Evolutionary conservation across 2,888 invertebrate genomes (phyloP).

Genomic region (Habrosyne pyritoides): DNA sequence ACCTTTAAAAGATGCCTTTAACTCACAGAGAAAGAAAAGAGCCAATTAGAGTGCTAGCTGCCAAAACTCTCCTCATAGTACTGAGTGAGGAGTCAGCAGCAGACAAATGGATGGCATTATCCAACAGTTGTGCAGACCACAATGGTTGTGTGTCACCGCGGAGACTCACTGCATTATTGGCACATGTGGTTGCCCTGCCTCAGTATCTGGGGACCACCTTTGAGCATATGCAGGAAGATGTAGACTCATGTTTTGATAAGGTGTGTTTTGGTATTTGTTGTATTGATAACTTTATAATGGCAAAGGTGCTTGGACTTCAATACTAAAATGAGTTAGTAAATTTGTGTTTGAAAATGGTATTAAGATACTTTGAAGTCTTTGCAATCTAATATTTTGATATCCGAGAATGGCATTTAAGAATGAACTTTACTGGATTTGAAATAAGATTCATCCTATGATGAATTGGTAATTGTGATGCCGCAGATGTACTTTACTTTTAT

Average conservation of each 20-base stretch:
- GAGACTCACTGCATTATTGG: constrained; percentile 84
- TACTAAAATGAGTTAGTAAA: no score
- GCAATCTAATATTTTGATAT: no score
- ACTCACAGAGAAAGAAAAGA: constrained; percentile 82
- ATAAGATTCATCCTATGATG: no score
- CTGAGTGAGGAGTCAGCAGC: constrained; percentile 86
- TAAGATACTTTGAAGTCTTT: no score
- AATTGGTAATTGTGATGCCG: no score
- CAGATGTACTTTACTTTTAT: no score
- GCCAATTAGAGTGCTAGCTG: constrained; percentile 86
- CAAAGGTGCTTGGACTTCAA: no score
- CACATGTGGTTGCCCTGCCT: constrained; percentile 84
- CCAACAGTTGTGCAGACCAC: constrained; percentile 88
- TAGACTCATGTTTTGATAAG: constrained; percentile 89
- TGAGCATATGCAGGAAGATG: constrained; percentile 85
- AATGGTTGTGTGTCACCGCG: constrained; percentile 88
- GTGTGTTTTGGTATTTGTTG: constrained; percentile 56
- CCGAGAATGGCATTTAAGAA: background rate
- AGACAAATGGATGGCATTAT: constrained; percentile 87
- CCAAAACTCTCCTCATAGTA: constrained; percentile 87
- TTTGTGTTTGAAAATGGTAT: no score
- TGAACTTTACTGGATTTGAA: no score
- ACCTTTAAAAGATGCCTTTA: no score
- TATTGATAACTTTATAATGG: background rate
- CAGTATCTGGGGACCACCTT: constrained; percentile 85